Evolutionary conservation across 2,888 invertebrate species (phyloP), one percentile per base, ranked within the genome.

Genomic region (Unio pictorum): DNA sequence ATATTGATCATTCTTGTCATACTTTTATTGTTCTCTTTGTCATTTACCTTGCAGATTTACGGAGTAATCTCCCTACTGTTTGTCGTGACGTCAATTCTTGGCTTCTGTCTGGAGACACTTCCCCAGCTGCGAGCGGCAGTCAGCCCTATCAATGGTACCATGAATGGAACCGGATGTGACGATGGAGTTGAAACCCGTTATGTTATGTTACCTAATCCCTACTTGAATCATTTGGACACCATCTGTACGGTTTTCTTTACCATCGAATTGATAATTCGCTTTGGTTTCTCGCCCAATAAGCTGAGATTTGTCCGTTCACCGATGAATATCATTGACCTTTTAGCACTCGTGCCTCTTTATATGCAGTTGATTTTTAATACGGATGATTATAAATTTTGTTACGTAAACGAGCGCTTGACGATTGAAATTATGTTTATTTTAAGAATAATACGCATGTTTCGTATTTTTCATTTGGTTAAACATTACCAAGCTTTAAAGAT

Each of bases 391-490:
- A 78, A 86, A 68, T 82, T 82, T 30, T 89, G 88, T 74, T 84
- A 88, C 66, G 80, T 84, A 60, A 87, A 86, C 71, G 85, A 87
- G 73, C 79, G 86, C 11, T 81, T 87, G n/a, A 86, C 88, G 72
- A 82, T 88, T 58, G 88, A 89, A 76, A 86, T 87, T 55, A 88
- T 91, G 79, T 91, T 91, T 79, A 89, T 91, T 73, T 82, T 91
- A 76, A 87, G 91, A 60, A 91, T 91, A 67, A 89, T 91, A 68
- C 84, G 91, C 55, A 91, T 91, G 80, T 88, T 91, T 72, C 85
- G 91, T 26, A 89, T 91, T 59, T 91, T 91, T 85, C 91, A 91
- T 74, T 79, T 91, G 66, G 91, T 91, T 20, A 91, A 91, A 76
- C 91, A 91, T 78, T 91, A 91, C 75, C 90, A 90, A 72, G 91